These are phyloP conservation scores for Caenorhabditis japonica DNA, from an alignment of 2,888 invertebrate genomes.

Conservation along the genomic window DNA sequence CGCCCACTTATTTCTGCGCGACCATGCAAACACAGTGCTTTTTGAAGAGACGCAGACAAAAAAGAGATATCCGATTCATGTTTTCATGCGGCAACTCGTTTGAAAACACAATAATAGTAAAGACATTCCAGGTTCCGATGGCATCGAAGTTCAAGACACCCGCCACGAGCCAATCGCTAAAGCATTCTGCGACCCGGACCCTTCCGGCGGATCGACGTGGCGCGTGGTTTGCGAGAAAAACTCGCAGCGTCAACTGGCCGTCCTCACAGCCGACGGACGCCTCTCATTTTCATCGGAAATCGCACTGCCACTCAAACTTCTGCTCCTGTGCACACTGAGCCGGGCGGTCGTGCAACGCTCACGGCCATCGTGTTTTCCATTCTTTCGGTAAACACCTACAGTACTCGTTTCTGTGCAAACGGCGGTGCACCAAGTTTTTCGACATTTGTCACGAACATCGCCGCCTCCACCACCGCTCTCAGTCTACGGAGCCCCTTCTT, in stretches of 20 bases:
- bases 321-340: conserved; percentile 46
- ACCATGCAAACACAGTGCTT: too few relatives aligned
- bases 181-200: conserved; percentile 46
- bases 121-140: conserved; percentile 40
- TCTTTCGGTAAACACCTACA: conserved; percentile 42
- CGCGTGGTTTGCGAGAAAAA: conserved; percentile 52
- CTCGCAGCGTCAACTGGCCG: conserved; percentile 42
- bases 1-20: too few relatives aligned
- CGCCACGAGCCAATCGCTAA: conserved; percentile 52
- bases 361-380: conserved; percentile 51
- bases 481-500: conserved; percentile 34
- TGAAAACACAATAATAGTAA: too few relatives aligned
- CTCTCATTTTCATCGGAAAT: conserved; percentile 47
- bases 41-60: too few relatives aligned
- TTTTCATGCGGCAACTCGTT: too few relatives aligned
- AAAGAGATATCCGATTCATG: too few relatives aligned
- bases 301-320: conserved; percentile 48
- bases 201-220: conserved; percentile 48
- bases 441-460: too few relatives aligned
- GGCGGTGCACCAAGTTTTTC: background rate
- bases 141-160: conserved; percentile 51
- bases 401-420: conserved; percentile 14
- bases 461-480: too few relatives aligned
- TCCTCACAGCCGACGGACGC: conserved; percentile 37
- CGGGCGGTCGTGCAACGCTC: conserved; percentile 44